A percentile compares a stretch with the other conserved stretches of the same genome.
Evolutionary conservation across 1,140 invertebrate species (phyloP).

Genomic region (Venturia canescens): DNA sequence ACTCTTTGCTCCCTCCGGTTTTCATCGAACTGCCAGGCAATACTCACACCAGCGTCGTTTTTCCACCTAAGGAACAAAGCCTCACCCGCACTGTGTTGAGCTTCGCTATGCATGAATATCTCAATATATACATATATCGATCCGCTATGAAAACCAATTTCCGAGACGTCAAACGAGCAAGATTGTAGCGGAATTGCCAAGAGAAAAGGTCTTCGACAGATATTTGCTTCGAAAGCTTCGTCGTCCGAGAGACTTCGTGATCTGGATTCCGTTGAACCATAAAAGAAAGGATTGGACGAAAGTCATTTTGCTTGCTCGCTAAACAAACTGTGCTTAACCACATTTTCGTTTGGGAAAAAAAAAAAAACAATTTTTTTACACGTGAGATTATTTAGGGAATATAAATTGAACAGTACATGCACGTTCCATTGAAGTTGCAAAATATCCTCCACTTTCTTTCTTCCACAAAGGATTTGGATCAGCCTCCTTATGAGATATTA

Average conservation of each 20-base stretch:
- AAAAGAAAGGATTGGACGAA: constrained; percentile 11
- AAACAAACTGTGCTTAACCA: not conserved
- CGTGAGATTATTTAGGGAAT: not conserved
- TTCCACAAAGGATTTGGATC: too few species aligned
- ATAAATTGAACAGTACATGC: too few species aligned
- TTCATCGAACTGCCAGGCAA: constrained; percentile 27
- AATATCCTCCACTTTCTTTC: too few species aligned
- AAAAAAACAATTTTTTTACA: not conserved
- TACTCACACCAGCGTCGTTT: not conserved
- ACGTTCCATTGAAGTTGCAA: too few species aligned
- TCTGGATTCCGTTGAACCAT: not conserved
- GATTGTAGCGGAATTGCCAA: constrained; percentile 53
- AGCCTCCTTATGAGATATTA: too few species aligned
- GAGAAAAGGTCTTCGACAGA: constrained; percentile 43
- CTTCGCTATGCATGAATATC: not conserved
- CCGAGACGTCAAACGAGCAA: constrained; percentile 63
- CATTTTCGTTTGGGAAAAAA: not conserved
- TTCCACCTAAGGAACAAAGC: constrained; percentile 40
- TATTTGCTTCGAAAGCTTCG: constrained; percentile 41
- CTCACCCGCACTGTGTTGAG: not conserved
- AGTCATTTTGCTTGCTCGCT: not conserved
- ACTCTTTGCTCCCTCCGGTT: constrained; percentile 14
- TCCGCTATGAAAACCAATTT: constrained; percentile 64
- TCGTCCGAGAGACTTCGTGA: not conserved
- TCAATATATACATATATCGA: not conserved